These are phyloP conservation scores for Melanerpes formicivorus DNA, from an alignment of 2,113 vertebrate genomes.

Conservation along the genomic window DNA sequence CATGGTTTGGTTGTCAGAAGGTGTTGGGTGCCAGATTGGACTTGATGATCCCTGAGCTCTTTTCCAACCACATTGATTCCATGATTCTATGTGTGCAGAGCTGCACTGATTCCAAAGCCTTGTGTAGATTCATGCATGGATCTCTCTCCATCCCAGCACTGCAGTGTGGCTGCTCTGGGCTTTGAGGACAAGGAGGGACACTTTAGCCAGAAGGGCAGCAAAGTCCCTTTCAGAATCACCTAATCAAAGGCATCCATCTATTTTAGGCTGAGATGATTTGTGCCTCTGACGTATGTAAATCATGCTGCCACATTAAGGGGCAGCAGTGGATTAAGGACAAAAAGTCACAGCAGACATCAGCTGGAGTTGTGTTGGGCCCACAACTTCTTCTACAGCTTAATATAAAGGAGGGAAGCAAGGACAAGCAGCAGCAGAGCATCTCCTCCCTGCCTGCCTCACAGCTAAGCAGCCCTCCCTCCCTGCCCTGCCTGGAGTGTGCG, in stretches of 20 bases:
- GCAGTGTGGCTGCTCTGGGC: background rate
- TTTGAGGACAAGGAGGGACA: background rate
- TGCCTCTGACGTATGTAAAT: background rate
- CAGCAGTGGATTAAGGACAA: background rate
- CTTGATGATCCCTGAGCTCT: too few species aligned
- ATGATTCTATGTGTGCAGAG: background rate
- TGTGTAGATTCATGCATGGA: accelerated
- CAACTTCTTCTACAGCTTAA: background rate
- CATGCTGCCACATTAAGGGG: background rate
- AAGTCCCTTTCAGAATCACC: background rate
- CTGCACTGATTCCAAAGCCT: background rate
- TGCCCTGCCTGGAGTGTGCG: background rate
- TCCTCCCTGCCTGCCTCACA: background rate
- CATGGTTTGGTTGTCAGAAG: too few species aligned
- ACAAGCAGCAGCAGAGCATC: too few species aligned
- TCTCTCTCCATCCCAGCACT: background rate
- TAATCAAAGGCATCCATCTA: background rate
- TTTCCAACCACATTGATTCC: too few species aligned
- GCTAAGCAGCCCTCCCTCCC: background rate
- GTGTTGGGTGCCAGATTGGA: too few species aligned
- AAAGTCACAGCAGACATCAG: background rate
- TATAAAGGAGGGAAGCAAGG: background rate
- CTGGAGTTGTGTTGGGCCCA: background rate
- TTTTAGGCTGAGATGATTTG: background rate
- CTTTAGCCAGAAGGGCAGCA: background rate